Percentiles rank a stretch among this genome's conserved stretches.
Evolutionary conservation across 2,113 vertebrate species (phyloP).

Genomic region (Diadophis punctatus): DNA sequence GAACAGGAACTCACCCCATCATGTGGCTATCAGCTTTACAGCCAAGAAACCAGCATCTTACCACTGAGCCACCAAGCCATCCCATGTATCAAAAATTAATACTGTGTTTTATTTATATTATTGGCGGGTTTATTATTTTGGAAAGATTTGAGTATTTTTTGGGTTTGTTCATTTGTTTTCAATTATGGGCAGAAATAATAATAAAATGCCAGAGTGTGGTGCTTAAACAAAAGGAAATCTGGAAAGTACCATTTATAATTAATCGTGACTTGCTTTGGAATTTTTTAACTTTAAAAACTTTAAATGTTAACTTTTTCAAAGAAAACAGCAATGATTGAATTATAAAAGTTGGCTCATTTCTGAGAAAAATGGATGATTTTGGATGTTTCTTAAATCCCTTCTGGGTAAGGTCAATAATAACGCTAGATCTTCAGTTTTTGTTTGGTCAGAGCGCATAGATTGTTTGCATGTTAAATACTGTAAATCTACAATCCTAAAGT

Average conservation of each 20-base stretch:
- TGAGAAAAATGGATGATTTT: not conserved
- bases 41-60: too few relatives aligned
- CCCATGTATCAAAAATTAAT: not conserved
- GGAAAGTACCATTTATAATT: not conserved
- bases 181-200: not conserved
- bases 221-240: not conserved
- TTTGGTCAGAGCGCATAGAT: too few relatives aligned
- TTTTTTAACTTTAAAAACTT: not conserved
- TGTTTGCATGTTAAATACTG: not conserved
- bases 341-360: not conserved
- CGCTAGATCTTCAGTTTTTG: not conserved
- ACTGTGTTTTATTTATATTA: not conserved
- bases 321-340: not conserved
- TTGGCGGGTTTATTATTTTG: not conserved
- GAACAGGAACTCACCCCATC: too few relatives aligned
- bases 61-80: too few relatives aligned
- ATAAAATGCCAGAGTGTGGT: not conserved
- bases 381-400: not conserved
- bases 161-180: not conserved
- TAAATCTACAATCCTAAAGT: not conserved
- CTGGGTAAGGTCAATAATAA: not conserved
- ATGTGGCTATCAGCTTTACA: too few relatives aligned
- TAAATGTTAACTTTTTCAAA: not conserved
- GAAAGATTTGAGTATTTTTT: not conserved
- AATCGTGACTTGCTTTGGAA: not conserved